These are phyloP conservation scores for Coelopa pilipes DNA, from an alignment of 2,888 invertebrate species.

Conservation along the genomic window DNA sequence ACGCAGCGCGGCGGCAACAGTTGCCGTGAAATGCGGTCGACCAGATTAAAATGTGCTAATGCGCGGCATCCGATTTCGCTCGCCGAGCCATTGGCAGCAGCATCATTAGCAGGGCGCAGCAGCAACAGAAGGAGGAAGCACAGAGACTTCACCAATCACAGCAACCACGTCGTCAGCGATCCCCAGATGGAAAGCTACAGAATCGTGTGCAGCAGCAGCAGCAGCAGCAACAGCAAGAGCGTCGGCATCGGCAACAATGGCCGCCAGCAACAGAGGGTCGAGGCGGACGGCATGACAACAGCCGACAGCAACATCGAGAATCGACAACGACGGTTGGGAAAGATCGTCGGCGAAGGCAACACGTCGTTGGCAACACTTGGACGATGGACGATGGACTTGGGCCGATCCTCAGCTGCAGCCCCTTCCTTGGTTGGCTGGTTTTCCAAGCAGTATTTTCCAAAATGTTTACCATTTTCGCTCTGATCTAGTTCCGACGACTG, in stretches of 20 bases:
- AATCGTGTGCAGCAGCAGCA: not conserved
- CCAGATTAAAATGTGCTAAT: constrained; percentile 62
- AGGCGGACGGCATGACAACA: not conserved
- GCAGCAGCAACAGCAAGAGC: not conserved
- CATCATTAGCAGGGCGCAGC: constrained; percentile 33
- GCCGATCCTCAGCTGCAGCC: too few relatives aligned
- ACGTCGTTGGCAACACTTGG: not conserved
- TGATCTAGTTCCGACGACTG: too few relatives aligned
- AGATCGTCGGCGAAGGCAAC: not conserved
- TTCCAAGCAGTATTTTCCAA: too few relatives aligned
- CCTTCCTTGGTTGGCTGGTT: too few relatives aligned
- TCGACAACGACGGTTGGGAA: not conserved
- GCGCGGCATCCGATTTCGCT: constrained; percentile 42
- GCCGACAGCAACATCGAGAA: not conserved
- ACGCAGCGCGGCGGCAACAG: constrained; percentile 30
- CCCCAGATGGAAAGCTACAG: not conserved
- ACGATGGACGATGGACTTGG: too few relatives aligned
- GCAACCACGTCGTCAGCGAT: not conserved
- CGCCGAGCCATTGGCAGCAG: constrained; percentile 20
- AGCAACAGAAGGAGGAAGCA: constrained; percentile 13
- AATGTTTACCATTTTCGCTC: too few relatives aligned
- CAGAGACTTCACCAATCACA: constrained; percentile 11
- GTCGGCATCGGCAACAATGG: not conserved
- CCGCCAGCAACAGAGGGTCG: not conserved
- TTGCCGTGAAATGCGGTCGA: constrained; percentile 32